Evolutionary conservation across 2,113 vertebrate genomes (phyloP).

Genomic region (Eubucco bourcierii): DNA sequence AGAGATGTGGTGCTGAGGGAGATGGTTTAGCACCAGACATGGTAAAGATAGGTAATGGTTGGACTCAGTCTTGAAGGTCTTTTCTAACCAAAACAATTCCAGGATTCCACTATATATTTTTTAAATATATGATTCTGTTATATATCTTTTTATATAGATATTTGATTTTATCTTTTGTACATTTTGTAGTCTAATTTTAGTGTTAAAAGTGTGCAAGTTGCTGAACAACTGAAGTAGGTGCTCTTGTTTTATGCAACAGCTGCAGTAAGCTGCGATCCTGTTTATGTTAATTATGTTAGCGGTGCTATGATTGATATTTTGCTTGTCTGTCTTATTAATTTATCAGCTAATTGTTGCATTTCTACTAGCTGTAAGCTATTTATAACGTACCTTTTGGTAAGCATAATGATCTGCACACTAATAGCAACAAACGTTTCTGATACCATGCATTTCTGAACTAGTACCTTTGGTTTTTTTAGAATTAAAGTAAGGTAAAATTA

Average conservation of each 20-base stretch:
- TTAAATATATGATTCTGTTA: too few relatives aligned
- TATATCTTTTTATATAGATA: too few relatives aligned
- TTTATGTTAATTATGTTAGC: constrained; percentile 37
- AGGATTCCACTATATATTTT: too few relatives aligned
- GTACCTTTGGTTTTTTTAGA: neutral
- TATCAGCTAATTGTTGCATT: constrained; percentile 56
- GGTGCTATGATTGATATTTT: constrained; percentile 47
- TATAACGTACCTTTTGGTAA: constrained; percentile 14
- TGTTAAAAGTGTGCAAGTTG: neutral
- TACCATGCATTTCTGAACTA: neutral
- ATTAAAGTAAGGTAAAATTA: neutral
- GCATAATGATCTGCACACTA: neutral
- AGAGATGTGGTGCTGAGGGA: too few relatives aligned
- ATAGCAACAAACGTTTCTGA: constrained; percentile 11
- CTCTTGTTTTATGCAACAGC: constrained; percentile 3
- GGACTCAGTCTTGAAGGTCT: too few relatives aligned
- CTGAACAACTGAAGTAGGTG: neutral
- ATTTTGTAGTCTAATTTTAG: neutral
- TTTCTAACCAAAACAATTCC: too few relatives aligned
- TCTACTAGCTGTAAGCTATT: constrained; percentile 46
- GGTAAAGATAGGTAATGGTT: too few relatives aligned
- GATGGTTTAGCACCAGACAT: too few relatives aligned
- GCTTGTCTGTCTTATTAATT: constrained; percentile 49
- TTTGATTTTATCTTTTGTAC: neutral
- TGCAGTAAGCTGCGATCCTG: neutral